Base-by-base conservation (phyloP, 2,888 invertebrate genomes). In the Watsonalla binaria region DNA sequence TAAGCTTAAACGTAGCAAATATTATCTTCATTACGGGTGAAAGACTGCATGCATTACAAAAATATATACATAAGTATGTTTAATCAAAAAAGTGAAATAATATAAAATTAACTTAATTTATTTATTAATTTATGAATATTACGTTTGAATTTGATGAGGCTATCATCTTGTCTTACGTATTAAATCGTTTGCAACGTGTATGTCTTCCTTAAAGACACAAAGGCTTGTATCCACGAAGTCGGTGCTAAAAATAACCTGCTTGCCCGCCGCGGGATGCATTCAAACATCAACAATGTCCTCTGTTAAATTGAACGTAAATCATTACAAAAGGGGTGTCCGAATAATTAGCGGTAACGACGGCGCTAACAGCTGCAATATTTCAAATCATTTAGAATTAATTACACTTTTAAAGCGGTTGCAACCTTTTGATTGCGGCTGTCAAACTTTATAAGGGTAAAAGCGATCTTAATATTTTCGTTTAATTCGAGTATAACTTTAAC, bases 221-320 rank as follows among this genome's bases (percentile, higher is more conserved):
- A 37, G 35, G 13, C 34, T 48, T 15, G 14, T 35, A 49, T 14
- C 37, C 39, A 9, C 48, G 7, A 9, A 48, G 35, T 7, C 34
- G 5, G 13, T 9, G 14, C 49, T 49, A 49, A 37, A 49, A 49
- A 49, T 49, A 49, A 37, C 49, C 37, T 15, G 37, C 37, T 8
- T 35, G 14, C 13, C 37, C 14, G 15, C 39, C 49, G 37, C 49
- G 14, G 35, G 33, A 48, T 49, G 15, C 49, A 49, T 49, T 49
- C 13, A 37, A 39, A 35, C 49, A 15, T 49, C 37, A 49, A 49
- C 49, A 49, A 49, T 39, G 39, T 49, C 49, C 13, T 15, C 11
- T 37, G 49, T 49, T 37, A 49, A 37, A 48, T 9, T 35, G 13
- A 49, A 39, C 49, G 37, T 49, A 49, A 49, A 37, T 49, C 49